Conservation (phyloP, 1,140 invertebrate genomes). For the Leucophenga varia region DNA sequence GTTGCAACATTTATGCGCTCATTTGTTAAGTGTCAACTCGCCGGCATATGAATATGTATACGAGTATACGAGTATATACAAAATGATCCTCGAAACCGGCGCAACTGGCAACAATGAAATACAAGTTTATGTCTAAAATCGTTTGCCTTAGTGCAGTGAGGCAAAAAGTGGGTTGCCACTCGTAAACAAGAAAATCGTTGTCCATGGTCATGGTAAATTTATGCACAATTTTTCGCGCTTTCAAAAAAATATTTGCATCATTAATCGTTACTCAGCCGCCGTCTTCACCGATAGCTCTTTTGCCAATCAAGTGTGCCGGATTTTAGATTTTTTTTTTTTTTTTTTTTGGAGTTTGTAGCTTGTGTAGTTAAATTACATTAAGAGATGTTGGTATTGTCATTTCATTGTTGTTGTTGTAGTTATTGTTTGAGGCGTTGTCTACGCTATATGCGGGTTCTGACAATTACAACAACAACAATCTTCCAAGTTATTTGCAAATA, state of each 20-base stretch:
- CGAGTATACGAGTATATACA: too few relatives aligned
- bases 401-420: constrained; percentile 24
- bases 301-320: too few relatives aligned
- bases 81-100: too few relatives aligned
- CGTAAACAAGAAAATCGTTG: constrained; percentile 50
- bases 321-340: too few relatives aligned
- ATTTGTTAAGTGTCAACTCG: constrained; percentile 55
- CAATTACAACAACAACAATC: too few relatives aligned
- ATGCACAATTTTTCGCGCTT: constrained; percentile 56
- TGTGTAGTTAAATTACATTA: too few relatives aligned
- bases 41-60: constrained; percentile 51
- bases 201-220: constrained; percentile 56
- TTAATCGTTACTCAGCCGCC: constrained; percentile 50
- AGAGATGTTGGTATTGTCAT: constrained; percentile 1
- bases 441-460: constrained; percentile 9
- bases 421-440: constrained; percentile 52
- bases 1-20: constrained; percentile 53
- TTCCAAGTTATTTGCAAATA: too few relatives aligned
- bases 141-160: constrained; percentile 29
- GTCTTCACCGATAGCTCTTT: constrained; percentile 25
- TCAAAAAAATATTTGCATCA: constrained; percentile 56
- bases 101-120: too few relatives aligned
- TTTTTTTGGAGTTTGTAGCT: too few relatives aligned
- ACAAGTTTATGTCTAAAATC: too few relatives aligned
- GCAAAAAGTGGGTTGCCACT: constrained; percentile 8